Conservation (phyloP, 1,140 invertebrate species). For the Eriocheir sinensis region DNA sequence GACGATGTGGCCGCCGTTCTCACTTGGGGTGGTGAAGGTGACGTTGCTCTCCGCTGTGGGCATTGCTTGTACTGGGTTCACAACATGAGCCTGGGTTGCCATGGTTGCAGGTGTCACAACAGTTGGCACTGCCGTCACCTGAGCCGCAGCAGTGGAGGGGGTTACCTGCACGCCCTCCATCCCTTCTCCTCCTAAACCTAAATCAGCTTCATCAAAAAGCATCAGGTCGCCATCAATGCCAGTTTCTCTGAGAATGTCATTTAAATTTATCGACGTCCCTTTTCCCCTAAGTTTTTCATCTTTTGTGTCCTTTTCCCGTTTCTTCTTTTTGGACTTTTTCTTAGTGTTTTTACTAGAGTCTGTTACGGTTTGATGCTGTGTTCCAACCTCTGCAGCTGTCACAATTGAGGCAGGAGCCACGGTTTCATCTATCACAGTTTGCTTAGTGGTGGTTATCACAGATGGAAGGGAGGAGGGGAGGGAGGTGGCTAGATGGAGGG, state of each 20-base stretch:
- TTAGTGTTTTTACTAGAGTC: constrained; percentile 71
- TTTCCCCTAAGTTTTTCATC: constrained; percentile 73
- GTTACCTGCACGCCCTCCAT: constrained; percentile 52
- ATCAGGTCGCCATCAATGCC: constrained; percentile 71
- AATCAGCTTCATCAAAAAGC: constrained; percentile 70
- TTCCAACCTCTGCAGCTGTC: constrained; percentile 58
- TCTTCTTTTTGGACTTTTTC: constrained; percentile 76
- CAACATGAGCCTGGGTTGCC: constrained; percentile 31
- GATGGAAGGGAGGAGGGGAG: constrained; percentile 75
- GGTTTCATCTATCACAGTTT: constrained; percentile 76
- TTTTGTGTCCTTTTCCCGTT: constrained; percentile 70
- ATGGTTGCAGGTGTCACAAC: background rate
- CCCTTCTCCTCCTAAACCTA: constrained; percentile 64
- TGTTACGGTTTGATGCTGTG: constrained; percentile 63
- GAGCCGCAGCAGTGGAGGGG: background rate
- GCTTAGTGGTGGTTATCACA: constrained; percentile 78
- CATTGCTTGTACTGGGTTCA: background rate
- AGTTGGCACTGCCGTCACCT: background rate
- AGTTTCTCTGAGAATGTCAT: constrained; percentile 73
- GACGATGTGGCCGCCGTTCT: constrained; percentile 59
- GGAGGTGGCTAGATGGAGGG: constrained; percentile 71
- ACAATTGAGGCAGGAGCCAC: constrained; percentile 69
- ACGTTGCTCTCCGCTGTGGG: constrained; percentile 37
- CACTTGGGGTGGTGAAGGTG: constrained; percentile 5
- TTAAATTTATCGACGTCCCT: constrained; percentile 69